Evolutionary conservation across 1,140 invertebrate species (phyloP).

Genomic region (Bilobella aurantiaca): DNA sequence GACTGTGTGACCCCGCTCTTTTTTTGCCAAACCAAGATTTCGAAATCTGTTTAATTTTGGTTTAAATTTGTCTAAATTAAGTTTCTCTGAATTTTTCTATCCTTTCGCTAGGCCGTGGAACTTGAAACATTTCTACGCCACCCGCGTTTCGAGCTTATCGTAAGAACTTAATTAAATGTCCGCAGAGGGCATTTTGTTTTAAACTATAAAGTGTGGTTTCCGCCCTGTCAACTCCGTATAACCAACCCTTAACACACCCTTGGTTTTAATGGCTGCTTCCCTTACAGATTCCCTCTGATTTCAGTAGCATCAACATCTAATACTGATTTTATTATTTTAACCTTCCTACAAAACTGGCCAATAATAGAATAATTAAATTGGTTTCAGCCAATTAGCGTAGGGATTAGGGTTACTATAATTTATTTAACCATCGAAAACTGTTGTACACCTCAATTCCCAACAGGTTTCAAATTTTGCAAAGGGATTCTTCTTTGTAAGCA

Average conservation of each 20-base stretch:
- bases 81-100: not conserved
- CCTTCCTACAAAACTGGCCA: too few species aligned
- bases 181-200: not conserved
- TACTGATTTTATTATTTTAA: too few species aligned
- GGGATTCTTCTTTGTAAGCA: not conserved
- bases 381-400: not conserved
- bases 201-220: slow-evolving; percentile 16
- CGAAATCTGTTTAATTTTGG: too few species aligned
- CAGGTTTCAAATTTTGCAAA: not conserved
- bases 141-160: slow-evolving; percentile 26
- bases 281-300: too few species aligned
- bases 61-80: too few species aligned
- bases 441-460: too few species aligned
- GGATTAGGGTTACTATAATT: not conserved
- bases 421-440: not conserved
- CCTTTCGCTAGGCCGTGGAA: slow-evolving; percentile 11
- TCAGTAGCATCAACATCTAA: too few species aligned
- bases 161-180: slow-evolving; percentile 22
- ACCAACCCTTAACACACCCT: not conserved
- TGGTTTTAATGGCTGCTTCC: not conserved
- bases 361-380: not conserved
- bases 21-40: too few species aligned
- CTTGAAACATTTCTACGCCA: slow-evolving; percentile 23
- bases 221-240: not conserved
- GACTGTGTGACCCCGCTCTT: too few species aligned